These are phyloP conservation scores for Drosophila picticornis DNA, from an alignment of 2,888 invertebrate genomes.

Conservation along the genomic window DNA sequence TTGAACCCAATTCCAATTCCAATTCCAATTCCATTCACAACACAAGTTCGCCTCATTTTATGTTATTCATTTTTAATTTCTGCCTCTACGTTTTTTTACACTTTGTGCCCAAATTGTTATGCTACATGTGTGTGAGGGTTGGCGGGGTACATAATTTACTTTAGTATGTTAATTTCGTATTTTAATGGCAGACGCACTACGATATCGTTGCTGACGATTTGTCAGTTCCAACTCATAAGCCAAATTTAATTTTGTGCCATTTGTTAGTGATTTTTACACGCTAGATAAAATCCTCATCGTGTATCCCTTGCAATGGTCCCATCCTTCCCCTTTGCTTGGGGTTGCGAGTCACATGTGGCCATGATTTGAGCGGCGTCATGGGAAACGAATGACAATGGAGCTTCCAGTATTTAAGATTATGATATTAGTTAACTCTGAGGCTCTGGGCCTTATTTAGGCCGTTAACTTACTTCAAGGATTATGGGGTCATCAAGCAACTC, in stretches of 20 bases:
- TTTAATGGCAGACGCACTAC: conserved; percentile 43
- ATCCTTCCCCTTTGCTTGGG: not conserved
- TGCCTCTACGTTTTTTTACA: conserved; percentile 36
- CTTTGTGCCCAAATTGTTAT: conserved; percentile 29
- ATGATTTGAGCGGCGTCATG: conserved; percentile 31
- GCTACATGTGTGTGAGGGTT: conserved; percentile 9
- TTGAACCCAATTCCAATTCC: conserved; percentile 26
- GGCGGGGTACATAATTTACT: conserved; percentile 49
- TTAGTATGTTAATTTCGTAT: conserved; percentile 72
- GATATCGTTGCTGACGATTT: conserved; percentile 65
- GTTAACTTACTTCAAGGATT: not conserved
- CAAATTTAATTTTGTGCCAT: conserved; percentile 83
- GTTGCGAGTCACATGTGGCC: conserved; percentile 43
- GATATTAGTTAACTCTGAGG: conserved; percentile 1
- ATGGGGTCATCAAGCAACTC: not conserved
- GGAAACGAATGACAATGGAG: conserved; percentile 36
- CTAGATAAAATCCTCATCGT: conserved; percentile 74
- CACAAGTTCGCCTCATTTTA: conserved; percentile 44
- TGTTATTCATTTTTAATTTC: conserved; percentile 71
- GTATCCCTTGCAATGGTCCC: conserved; percentile 16
- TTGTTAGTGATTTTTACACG: conserved; percentile 82
- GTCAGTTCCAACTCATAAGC: conserved; percentile 83
- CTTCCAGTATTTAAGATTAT: conserved; percentile 37
- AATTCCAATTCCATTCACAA: conserved; percentile 26
- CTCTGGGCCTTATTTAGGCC: not conserved